Evolutionary conservation across 2,888 invertebrate genomes (phyloP), one percentile per base, ranked within the genome.

Genomic region (Drosophila meridionalis): DNA sequence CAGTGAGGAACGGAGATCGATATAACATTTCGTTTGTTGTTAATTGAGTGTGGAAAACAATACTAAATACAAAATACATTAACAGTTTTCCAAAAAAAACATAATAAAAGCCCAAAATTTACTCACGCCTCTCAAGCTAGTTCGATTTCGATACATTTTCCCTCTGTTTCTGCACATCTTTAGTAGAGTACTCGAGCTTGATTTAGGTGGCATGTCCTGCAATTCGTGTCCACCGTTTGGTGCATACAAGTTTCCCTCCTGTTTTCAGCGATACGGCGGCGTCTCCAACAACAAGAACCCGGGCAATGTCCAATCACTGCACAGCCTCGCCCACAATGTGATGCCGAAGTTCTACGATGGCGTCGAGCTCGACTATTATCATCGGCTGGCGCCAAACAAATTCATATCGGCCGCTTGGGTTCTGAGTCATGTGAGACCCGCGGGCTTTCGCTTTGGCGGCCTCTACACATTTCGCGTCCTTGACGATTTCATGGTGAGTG

Each of bases 361-460:
- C 58, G 71, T 93, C 47, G 91, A 92, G 62, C 65, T 93, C 32
- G 84, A 91, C 43, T 91, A 89, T 59, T 73, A 75, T 42, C 92
- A 92, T 68, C 83, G 90, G 4, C 66, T 93, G 77, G 90, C 91
- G 0, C 76, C 92, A 8, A 92, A 93, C 61, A 93, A 92, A 76
- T 83, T 73, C 28, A 69, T 93, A 2, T 83, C 88, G 4, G 83
- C 87, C 42, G 85, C 87, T 38, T 93, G 93, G 92, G 72, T 91
- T 0, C 67, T 93, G 45, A 93, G 93, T 69, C 92, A 92, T 70
- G 89, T 83, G 20, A 87, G 85, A 45, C 91, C 93, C 0, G 84
- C 92, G 0, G 93, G 93, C 11, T 92, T 93, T 80, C 91, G 93
- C 5, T 90, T 93, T 52, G 93, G 93, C 14, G 93, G 93, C 1